Evolutionary conservation across 2,113 vertebrate genomes (phyloP).

Genomic region (Salvelinus alpinus): DNA sequence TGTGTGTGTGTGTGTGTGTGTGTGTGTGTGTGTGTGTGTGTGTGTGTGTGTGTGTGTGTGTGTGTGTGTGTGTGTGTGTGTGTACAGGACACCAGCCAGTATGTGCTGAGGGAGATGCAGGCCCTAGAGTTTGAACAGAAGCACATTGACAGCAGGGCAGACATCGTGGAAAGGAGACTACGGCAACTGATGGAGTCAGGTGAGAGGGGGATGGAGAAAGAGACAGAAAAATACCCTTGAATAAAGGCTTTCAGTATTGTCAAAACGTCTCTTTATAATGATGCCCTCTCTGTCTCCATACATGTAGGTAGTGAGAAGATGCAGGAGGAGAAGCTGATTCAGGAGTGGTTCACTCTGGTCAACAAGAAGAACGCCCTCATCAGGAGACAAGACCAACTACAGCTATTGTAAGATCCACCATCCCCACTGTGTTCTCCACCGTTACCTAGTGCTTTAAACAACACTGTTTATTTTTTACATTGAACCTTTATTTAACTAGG

Average conservation of each 20-base stretch:
- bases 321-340: conserved; percentile 84
- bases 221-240: neutral
- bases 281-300: neutral
- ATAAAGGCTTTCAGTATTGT: too few species aligned
- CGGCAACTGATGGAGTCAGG: conserved; percentile 82
- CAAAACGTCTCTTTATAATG: too few species aligned
- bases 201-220: conserved; percentile 14
- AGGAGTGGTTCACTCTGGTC: conserved; percentile 92
- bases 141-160: conserved; percentile 84
- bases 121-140: conserved; percentile 85
- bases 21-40: neutral
- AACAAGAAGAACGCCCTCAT: conserved; percentile 93
- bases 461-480: neutral
- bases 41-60: neutral
- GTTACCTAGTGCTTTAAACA: neutral
- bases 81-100: conserved; percentile 88
- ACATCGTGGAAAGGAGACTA: conserved; percentile 80
- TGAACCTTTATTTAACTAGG: too few species aligned
- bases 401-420: conserved; percentile 75
- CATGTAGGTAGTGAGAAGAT: conserved; percentile 73
- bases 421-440: too few species aligned
- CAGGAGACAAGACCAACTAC: conserved; percentile 86
- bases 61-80: conserved; percentile 13
- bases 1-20: conserved; percentile 44
- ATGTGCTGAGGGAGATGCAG: conserved; percentile 83